These are phyloP conservation scores for Nezara viridula DNA, from an alignment of 2,888 invertebrate genomes.

Conservation along the genomic window DNA sequence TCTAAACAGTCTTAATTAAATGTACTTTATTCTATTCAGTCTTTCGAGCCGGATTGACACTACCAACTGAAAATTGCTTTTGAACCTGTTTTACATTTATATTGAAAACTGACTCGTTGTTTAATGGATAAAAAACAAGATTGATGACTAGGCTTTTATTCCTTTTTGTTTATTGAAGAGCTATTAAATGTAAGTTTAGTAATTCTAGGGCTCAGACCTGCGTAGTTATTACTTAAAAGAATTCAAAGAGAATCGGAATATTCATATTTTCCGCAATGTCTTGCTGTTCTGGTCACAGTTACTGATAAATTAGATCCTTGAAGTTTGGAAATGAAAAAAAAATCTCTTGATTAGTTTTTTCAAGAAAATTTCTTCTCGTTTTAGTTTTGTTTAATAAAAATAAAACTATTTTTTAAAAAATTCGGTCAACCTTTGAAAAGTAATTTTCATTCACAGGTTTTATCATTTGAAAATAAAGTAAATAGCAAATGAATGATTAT, in stretches of 20 bases:
- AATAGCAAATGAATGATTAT: too few species aligned
- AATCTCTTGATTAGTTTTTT: too few species aligned
- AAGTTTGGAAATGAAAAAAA: too few species aligned
- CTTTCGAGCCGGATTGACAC: not conserved
- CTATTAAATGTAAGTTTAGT: not conserved
- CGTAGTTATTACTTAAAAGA: not conserved
- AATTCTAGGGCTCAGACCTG: not conserved
- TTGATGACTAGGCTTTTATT: not conserved
- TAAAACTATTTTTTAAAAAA: too few species aligned
- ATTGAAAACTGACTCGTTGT: not conserved
- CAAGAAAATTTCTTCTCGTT: too few species aligned
- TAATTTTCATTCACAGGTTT: too few species aligned
- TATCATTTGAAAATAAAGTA: too few species aligned
- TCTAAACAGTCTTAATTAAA: not conserved
- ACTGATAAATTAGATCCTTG: too few species aligned
- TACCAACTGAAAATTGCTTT: not conserved
- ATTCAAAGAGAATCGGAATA: not conserved
- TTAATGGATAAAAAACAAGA: not conserved
- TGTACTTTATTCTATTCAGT: not conserved
- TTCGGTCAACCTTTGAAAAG: too few species aligned
- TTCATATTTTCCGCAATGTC: not conserved
- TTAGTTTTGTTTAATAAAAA: too few species aligned
- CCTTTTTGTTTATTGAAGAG: not conserved
- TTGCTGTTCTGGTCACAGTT: too few species aligned
- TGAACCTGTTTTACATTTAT: slow-evolving; percentile 21